Evolutionary conservation across 2,113 vertebrate genomes (phyloP).

Genomic region (Osmerus eperlanus): DNA sequence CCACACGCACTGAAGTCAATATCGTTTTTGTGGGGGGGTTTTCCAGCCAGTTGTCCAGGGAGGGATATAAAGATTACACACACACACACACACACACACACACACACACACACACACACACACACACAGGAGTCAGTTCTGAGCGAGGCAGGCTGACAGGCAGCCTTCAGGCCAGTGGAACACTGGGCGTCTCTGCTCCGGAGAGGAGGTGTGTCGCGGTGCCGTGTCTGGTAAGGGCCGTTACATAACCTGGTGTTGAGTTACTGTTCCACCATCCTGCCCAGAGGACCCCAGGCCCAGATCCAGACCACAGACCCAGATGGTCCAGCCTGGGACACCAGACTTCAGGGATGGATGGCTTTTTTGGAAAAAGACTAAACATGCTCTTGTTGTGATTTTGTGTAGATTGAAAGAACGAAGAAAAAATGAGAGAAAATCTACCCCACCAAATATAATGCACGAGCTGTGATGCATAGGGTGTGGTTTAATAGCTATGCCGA

Average conservation of each 20-base stretch:
- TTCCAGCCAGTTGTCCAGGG: not conserved
- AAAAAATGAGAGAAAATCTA: too few species aligned
- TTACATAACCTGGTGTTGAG: constrained; percentile 41
- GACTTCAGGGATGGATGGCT: too few species aligned
- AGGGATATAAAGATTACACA: constrained; percentile 23
- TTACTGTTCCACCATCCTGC: constrained; percentile 11
- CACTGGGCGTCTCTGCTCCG: not conserved
- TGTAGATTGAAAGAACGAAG: too few species aligned
- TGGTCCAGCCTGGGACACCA: too few species aligned
- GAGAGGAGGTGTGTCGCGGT: not conserved
- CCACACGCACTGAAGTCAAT: not conserved
- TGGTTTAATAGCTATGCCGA: too few species aligned
- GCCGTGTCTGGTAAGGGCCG: not conserved
- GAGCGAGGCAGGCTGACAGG: not conserved
- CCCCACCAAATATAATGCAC: too few species aligned
- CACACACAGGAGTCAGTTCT: constrained; percentile 25
- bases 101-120: not conserved
- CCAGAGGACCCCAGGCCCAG: too few species aligned
- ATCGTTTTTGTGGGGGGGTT: not conserved
- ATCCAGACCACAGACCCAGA: too few species aligned
- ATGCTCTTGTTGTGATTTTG: too few species aligned
- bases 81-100: not conserved
- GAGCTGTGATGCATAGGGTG: too few species aligned
- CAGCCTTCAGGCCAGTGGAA: not conserved
- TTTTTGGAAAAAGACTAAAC: too few species aligned